phyloP scores from a whole-genome alignment of 2,113 vertebrate genomes.

The Psittacula cyanocephala region DNA sequence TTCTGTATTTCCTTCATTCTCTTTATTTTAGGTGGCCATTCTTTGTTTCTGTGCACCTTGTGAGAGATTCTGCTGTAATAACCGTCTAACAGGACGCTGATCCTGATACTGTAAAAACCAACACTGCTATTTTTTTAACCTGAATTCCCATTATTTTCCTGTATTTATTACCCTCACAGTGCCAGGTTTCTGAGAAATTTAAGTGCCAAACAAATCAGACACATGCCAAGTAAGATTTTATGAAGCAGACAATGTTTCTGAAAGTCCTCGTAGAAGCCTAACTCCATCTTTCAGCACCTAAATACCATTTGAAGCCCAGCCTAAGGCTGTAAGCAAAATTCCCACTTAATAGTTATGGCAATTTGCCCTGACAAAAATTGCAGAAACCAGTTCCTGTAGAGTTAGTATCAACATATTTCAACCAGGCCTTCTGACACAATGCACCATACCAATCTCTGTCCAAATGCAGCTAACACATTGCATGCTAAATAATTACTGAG shows the following conservation, averaged over 20 bases:
- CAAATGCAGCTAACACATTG: not conserved
- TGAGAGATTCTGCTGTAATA: not conserved
- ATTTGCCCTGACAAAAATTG: not conserved
- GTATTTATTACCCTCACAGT: not conserved
- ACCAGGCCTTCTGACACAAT: not conserved
- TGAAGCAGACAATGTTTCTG: not conserved
- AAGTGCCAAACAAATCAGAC: not conserved
- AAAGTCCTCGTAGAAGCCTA: not conserved
- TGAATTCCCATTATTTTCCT: not conserved
- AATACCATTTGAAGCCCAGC: not conserved
- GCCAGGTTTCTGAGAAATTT: not conserved
- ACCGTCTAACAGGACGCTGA: not conserved
- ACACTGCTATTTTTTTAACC: not conserved
- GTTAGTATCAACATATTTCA: not conserved
- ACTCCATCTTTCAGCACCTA: not conserved
- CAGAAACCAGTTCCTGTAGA: not conserved
- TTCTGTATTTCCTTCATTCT: not conserved
- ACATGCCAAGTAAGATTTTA: not conserved
- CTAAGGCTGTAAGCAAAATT: not conserved
- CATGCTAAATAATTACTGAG: not conserved
- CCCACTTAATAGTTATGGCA: not conserved
- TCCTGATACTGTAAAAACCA: not conserved
- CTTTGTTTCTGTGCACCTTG: not conserved
- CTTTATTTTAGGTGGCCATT: not conserved
- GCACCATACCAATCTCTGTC: not conserved